Evolutionary conservation across 2,888 invertebrate genomes (phyloP), one percentile per base, ranked within the genome.

Genomic region (Mesorhabditis spiculigera): DNA sequence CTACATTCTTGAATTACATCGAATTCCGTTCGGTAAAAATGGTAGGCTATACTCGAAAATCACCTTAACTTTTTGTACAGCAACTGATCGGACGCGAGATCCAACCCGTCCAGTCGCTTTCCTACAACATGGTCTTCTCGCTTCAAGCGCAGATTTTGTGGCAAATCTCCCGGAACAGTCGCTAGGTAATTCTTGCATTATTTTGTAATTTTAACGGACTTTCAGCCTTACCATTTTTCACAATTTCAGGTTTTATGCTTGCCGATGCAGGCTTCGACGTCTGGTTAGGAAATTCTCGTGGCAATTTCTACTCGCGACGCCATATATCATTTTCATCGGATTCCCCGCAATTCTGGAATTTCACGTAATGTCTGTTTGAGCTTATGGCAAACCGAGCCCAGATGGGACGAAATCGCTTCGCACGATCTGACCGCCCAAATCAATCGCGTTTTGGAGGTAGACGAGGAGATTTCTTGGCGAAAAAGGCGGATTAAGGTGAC

Each of bases 1-100:
- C 13, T 89, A 89, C 79, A 85, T 88, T 71, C 81, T 89, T 68
- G 86, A 87, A 71, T 80, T 89, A 69, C 88, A 89, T 77, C 84
- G 89, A 66, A 88, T 89, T 66, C 88, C 92, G 0, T 89, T 71
- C 43, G 77, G 77, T 65, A 44, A 44, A 61, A 71, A 69, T 63
- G 62, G 71, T 70, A 58, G n/a, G 58, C 2, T 10, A 50, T 50
- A 3, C 58, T 3, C 8, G 8, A n/a, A 50, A 50, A 50, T 50
- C 58, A 28, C 28, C 28, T 28, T 28, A 28, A 28, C 28, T 28
- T 28, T 28, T 28, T 28, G 28, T 28, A 28, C 50, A 64, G 4
- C 65, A 73, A 70, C 68, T 63, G 68, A 72, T 16, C 66, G 71
- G 8, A 61, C 64, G 6, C 43, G 28, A 16, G 67, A 65, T 6